Percentiles rank a stretch among this genome's conserved stretches.
Evolutionary conservation across 2,797 vertebrate genomes (phyloP).

Genomic region (Balearica regulorum): DNA sequence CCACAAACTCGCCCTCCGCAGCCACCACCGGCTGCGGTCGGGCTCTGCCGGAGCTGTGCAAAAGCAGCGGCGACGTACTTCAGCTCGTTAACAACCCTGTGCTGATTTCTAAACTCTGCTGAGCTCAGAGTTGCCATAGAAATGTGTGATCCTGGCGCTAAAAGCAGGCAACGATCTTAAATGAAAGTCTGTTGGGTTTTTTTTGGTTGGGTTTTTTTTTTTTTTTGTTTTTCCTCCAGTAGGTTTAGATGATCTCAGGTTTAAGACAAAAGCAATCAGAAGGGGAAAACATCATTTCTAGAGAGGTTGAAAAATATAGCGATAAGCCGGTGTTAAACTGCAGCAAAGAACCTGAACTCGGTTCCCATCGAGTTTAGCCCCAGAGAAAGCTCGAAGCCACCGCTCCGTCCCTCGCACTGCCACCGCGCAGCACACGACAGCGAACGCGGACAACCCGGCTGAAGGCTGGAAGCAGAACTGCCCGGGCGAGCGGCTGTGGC

Average conservation of each 20-base stretch:
- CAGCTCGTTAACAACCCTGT: conserved; percentile 49
- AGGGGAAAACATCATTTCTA: conserved; percentile 2
- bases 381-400: conserved; percentile 62
- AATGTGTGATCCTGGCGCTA: conserved; percentile 63
- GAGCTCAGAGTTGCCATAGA: conserved; percentile 73
- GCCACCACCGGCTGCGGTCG: conserved; percentile 2
- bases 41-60: conserved; percentile 37
- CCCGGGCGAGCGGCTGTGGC: neutral
- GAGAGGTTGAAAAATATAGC: neutral
- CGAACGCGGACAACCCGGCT: neutral
- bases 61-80: conserved; percentile 28
- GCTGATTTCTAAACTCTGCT: conserved; percentile 55
- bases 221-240: neutral
- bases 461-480: neutral
- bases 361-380: conserved; percentile 59
- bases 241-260: conserved; percentile 35
- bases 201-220: neutral
- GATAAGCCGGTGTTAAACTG: conserved; percentile 42
- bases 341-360: conserved; percentile 49
- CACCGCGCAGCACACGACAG: conserved; percentile 4
- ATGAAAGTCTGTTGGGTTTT: neutral
- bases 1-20: neutral
- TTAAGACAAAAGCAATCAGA: conserved; percentile 56
- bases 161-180: conserved; percentile 56
- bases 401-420: conserved; percentile 29